A percentile compares a stretch with the other conserved stretches of the same genome.
Conservation (phyloP, 2,888 invertebrate genomes). For the Pocota personata region DNA sequence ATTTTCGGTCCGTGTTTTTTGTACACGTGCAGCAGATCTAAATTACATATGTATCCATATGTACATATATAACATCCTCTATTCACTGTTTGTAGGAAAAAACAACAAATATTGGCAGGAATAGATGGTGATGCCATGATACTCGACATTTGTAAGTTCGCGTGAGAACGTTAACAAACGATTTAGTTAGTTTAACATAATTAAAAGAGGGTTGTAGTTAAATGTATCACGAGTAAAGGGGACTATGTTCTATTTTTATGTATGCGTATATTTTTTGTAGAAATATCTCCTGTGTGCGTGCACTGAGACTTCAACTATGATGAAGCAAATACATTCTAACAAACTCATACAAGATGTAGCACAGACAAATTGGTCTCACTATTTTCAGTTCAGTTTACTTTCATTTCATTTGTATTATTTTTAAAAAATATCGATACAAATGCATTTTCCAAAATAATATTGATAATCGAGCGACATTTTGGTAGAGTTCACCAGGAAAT, state of each 20-base stretch:
- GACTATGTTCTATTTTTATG: not conserved
- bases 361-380: not conserved
- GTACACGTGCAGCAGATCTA: conserved; percentile 22
- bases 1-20: conserved; percentile 23
- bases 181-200: conserved; percentile 68
- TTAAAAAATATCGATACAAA: no score
- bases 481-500: no score
- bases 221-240: not conserved
- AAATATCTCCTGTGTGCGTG: conserved; percentile 1
- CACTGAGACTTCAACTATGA: conserved; percentile 1
- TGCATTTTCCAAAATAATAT: no score
- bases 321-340: not conserved
- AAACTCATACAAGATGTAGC: conserved; percentile 1
- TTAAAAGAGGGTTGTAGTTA: conserved; percentile 35
- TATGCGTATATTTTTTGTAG: not conserved
- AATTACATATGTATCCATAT: conserved; percentile 29
- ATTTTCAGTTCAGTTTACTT: no score
- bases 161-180: conserved; percentile 60
- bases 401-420: no score
- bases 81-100: conserved; percentile 20
- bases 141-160: conserved; percentile 24
- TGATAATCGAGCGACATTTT: no score
- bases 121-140: conserved; percentile 9
- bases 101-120: conserved; percentile 9
- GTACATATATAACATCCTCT: conserved; percentile 16